phyloP scores from a whole-genome alignment of 2,797 vertebrate genomes.

The Muscicapa comitata region DNA sequence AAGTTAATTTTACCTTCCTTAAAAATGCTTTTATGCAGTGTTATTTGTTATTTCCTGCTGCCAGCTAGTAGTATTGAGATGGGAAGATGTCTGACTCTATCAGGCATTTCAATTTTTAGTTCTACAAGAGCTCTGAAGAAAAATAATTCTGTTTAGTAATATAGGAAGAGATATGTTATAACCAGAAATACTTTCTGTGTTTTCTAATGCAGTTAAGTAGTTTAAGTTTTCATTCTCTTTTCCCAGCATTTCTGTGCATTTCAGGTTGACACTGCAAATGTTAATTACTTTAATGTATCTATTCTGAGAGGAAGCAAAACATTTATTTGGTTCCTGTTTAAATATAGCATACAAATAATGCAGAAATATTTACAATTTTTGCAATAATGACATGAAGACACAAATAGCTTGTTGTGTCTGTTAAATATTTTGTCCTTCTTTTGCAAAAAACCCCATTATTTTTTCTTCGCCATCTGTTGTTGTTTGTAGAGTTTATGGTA shows the following conservation, averaged over 20 bases:
- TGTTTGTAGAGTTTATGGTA: background rate
- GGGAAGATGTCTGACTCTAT: background rate
- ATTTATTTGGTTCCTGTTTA: background rate
- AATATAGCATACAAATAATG: background rate
- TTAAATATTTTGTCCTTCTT: background rate
- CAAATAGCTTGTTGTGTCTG: background rate
- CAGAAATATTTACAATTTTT: background rate
- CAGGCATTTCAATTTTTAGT: background rate
- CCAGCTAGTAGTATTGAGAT: background rate
- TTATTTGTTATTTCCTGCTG: background rate
- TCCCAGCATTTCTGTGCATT: background rate
- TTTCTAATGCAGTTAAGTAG: background rate
- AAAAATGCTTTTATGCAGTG: background rate
- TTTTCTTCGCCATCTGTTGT: background rate
- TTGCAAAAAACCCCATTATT: background rate
- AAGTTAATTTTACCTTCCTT: background rate
- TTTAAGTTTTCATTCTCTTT: background rate
- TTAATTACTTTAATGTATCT: background rate
- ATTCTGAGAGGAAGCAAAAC: background rate
- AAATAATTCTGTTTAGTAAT: background rate
- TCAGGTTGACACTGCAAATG: background rate
- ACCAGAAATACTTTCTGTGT: background rate
- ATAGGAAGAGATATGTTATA: background rate
- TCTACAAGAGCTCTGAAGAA: background rate
- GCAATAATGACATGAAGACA: background rate